Evolutionary conservation across 2,113 vertebrate species (phyloP).

Genomic region (Charina bottae): DNA sequence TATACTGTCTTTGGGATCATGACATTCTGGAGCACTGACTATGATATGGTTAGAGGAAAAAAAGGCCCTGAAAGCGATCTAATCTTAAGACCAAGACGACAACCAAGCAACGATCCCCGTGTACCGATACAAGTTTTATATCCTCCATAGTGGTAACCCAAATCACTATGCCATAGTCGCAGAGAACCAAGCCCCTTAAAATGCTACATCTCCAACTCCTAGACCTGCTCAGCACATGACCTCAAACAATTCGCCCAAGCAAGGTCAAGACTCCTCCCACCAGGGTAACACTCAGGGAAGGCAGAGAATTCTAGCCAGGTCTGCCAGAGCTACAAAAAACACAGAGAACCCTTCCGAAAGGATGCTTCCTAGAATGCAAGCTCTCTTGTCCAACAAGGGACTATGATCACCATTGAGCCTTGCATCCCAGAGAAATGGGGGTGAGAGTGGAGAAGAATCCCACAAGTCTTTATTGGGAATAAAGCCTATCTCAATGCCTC

Average conservation of each 20-base stretch:
- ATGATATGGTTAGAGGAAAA: not conserved
- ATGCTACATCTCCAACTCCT: not conserved
- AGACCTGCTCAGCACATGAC: not conserved
- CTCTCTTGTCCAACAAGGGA: not conserved
- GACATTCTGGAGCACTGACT: not conserved
- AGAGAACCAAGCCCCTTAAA: not conserved
- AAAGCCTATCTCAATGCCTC: not conserved
- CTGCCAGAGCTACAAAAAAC: no score
- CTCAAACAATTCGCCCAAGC: not conserved
- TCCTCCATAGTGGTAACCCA: not conserved
- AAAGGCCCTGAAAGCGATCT: not conserved
- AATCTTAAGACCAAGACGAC: not conserved
- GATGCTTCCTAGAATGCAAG: not conserved
- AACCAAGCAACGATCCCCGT: not conserved
- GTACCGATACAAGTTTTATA: not conserved
- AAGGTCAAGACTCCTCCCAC: not conserved
- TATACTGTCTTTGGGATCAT: no score
- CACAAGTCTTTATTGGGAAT: not conserved
- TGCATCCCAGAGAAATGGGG: not conserved
- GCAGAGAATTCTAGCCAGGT: not conserved
- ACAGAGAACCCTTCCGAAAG: not conserved
- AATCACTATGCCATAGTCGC: not conserved
- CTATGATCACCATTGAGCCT: not conserved
- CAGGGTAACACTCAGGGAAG: not conserved
- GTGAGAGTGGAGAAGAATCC: not conserved